Evolutionary conservation across 30 jellyfish, hydroid and myxozoan genomes (phyloP), one percentile per base, ranked within the genome.

Genomic region (Hydractinia echinata): DNA sequence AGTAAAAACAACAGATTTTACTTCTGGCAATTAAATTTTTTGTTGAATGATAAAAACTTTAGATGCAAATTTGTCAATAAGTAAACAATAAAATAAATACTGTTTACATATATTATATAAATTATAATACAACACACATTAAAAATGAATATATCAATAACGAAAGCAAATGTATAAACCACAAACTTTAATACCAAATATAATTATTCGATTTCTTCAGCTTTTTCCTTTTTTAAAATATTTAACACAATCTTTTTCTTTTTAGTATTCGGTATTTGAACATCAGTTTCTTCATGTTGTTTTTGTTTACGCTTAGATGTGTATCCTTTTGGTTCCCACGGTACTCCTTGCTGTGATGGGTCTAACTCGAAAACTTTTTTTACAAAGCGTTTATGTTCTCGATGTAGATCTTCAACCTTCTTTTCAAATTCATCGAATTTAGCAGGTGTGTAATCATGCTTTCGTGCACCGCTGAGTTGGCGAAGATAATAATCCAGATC

Each of bases 391-490:
- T 82, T 84, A 77, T 85, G 91, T 67, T 90, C 97, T 61, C 87
- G 84, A 70, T 85, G 91, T 49, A 90, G 87, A 71, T 79, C 79
- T 54, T 64, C 89, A n/a, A 90, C 88, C 64, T 89, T 76, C 66
- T 90, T 87, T 71, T 90, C 95, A 66, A 90, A 90, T 56, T 90
- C 97, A 52, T 90, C 85, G 39, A 85, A 18, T 67, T 90, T 90
- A 18, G 66, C 85, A 9, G 80, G 95, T 39, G 92, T 18, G 56
- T 90, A 90, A 58, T 85, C 93, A 78, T 90, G 97, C 79, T 82
- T 78, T 81, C 97, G 76, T 39, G 93, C 97, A 44, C 97, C 97
- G 76, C 95, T 84, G 16, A 90, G 85, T 81, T 90, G 97, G 89
- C 82, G 92, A 30, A 90, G 55, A 61, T 94, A 90, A 62, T 90